Conservation (phyloP, 2,888 invertebrate genomes). For the Pycnomerus fuliginosus region DNA sequence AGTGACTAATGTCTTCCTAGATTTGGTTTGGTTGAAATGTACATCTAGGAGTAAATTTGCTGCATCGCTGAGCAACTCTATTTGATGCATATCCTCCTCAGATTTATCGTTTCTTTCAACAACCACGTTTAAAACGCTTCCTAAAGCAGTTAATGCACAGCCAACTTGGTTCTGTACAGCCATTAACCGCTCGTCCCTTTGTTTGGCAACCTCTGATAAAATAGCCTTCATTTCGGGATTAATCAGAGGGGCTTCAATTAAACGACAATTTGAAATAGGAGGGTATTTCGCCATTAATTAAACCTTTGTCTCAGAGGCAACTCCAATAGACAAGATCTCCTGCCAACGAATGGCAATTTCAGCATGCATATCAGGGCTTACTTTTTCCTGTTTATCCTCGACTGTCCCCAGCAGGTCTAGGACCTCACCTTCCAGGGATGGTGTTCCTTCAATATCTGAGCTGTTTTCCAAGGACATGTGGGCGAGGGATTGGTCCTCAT, state of each 20-base stretch:
- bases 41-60: too few species aligned
- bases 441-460: too few species aligned
- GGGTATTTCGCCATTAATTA: constrained; percentile 5
- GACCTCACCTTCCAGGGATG: too few species aligned
- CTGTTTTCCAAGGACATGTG: too few species aligned
- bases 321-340: constrained; percentile 4
- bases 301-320: constrained; percentile 2
- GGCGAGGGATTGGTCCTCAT: too few species aligned
- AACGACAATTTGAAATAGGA: constrained; percentile 2
- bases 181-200: not conserved
- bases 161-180: constrained; percentile 7
- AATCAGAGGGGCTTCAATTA: constrained; percentile 3
- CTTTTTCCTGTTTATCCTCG: too few species aligned
- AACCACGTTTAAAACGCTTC: not conserved
- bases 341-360: constrained; percentile 5
- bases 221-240: constrained; percentile 6
- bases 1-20: constrained; percentile 5
- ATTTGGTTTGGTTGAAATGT: constrained; percentile 4
- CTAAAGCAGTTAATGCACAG: constrained; percentile 1
- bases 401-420: too few species aligned
- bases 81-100: not conserved
- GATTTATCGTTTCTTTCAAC: constrained; percentile 5
- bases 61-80: too few species aligned
- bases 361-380: not conserved
- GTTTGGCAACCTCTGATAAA: not conserved